Evolutionary conservation across 2,888 invertebrate genomes (phyloP), one percentile per base, ranked within the genome.

Genomic region (Chloroclystis v-ata): DNA sequence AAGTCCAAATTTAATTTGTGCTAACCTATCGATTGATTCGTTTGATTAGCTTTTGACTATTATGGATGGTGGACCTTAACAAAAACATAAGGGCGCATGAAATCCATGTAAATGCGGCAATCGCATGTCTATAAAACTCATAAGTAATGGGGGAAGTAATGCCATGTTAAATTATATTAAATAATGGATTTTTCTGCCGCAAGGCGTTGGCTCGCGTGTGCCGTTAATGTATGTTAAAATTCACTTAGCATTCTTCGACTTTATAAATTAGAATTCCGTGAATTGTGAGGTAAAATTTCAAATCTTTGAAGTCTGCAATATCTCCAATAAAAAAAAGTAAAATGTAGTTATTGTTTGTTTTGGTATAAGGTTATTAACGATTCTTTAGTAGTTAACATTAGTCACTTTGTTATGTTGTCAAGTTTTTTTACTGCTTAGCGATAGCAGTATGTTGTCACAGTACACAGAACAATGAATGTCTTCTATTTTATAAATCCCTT

Each of bases 151-250:
- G 56, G 56, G 49, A 56, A 50, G 43, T 60, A 61, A 63, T 63
- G 61, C 59, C 65, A 60, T 56, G 61, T 62, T 57, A 61, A 63
- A 60, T 63, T 66, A 61, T 63, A 71, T 69, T 68, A 67, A 69
- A 72, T 69, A 68, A 71, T 67, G 62, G 59, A 59, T 63, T 65
- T 63, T 66, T 65, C 57, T 63, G 53, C 57, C 48, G 49, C 43
- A 41, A 54, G 60, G 58, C 59, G 60, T 54, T 47, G 54, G 54
- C 46, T 63, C 53, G 65, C 65, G 64, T 67, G 68, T 54, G 26
- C 28, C 29, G 44, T 35, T 43, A 52, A 44, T 43, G 44, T 53
- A 39, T 56, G 58, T 28, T 44, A 50, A 37, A 28, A 39, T 50
- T 35, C 33, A 41, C 12, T 25, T 14, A 4, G 20, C 20, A 41